Base-by-base conservation (phyloP, 2,888 invertebrate species). In the Sinelater perroti region DNA sequence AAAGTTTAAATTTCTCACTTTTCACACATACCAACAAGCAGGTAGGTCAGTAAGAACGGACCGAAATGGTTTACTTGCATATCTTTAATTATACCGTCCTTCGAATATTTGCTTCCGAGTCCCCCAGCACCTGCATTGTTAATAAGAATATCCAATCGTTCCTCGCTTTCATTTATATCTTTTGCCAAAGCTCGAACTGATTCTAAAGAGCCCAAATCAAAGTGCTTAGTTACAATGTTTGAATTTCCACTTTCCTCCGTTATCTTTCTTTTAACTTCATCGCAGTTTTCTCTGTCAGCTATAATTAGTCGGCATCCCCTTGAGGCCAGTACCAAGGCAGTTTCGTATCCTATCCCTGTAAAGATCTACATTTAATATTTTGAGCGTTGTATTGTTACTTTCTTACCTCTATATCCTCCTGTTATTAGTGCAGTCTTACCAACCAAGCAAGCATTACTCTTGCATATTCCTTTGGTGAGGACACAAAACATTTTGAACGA, bases 171-270 rank as follows among this genome's bases (percentile, higher is more conserved):
- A 62, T 81, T 81, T 31, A 89, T 80, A 17, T 84, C 82, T 11
- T 18, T 44, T 0, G 87, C 87, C 72, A 90, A 90, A 33, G 79
- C 76, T 49, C 87, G 77, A 1, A 87, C 80, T 0, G 85, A 85
- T 1, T 73, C 68, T 14, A 24, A 24, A 6, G 24, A 24, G 7
- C 5, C 24, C 24, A 24, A 24, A 24, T 24, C 8, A 24, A 24
- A 7, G 4, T 24, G 4, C 24, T 24, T 24, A 7, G 24, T 24
- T 24, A 24, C 24, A 24, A 24, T 7, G 24, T 24, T 24, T 24
- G 24, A 7, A 24, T 24, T 24, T 7, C 24, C 24, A 24, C 5
- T 24, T 24, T 4, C 24, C 7, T 68, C 63, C 3, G 74, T 67
- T 56, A 80, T 78, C 46, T 73, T 72, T 2, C 68, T 68, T 64